Base-by-base conservation (phyloP, 2,888 invertebrate genomes). In the Pilophorus perplexus region DNA sequence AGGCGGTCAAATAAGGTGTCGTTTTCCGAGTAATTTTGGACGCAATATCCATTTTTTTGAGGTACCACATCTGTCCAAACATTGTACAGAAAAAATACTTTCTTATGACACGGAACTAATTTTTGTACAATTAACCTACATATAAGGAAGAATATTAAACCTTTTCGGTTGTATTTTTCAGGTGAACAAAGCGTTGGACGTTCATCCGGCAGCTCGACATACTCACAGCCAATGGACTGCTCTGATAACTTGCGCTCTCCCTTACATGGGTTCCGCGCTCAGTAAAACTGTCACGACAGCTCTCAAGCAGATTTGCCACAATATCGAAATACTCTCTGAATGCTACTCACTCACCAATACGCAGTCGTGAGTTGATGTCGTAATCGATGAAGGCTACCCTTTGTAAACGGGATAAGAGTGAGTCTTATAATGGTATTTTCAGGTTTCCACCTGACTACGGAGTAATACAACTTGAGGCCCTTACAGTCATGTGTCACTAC, bases 201-300 rank as follows among this genome's bases (percentile, higher is more conserved):
- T 67, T 22, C 69, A 70, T 12, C 67, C 70, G 0, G 59, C 70
- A 28, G 67, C 70, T 18, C 57, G 73, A 55, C 85, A 87, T 74
- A 77, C 90, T 70, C 93, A 93, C 76, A 85, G 86, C 70, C 87
- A 89, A 74, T 93, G 92, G 91, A 83, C 91, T 28, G 85, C 87
- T 69, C 81, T 92, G 76, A 84, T 92, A 6, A 88, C 89, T 1
- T 85, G 87, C 22, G 85, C 90, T 62, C 78, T 93, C 38, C 92
- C 90, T 8, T 91, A 88, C 76, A 85, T 91, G 76, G 87, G 85
- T 40, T 84, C 85, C 46, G 86, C 89, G 8, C 78, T 92, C 12
- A 86, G 89, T 18, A 85, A 87, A 71, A 85, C 91, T 64, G 85
- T 89, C 0, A 84, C 89, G 50, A 85, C 85, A 71, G 87, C 90